Conservation (phyloP, 2,797 vertebrate genomes). For the Dendrocincla fuliginosa region DNA sequence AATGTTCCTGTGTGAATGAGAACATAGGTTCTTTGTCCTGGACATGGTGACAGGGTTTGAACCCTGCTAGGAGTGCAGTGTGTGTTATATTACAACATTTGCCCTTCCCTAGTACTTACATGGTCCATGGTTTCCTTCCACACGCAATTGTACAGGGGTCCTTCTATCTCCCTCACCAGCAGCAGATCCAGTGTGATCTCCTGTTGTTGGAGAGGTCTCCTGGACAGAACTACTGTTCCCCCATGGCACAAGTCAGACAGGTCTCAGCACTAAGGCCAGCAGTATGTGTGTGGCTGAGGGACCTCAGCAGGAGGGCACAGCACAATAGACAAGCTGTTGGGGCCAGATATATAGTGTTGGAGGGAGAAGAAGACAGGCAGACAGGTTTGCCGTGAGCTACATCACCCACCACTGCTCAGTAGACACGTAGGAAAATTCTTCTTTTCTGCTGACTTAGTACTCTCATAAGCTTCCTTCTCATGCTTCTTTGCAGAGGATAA, state of each 20-base stretch:
- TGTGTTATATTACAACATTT: neutral
- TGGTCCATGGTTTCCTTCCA: neutral
- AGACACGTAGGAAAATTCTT: neutral
- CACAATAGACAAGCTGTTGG: accelerated
- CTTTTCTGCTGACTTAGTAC: neutral
- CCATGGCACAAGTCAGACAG: neutral
- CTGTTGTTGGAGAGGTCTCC: neutral
- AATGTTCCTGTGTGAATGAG: neutral
- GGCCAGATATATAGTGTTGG: accelerated
- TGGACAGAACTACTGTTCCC: neutral
- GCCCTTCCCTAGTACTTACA: neutral
- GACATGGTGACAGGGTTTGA: neutral
- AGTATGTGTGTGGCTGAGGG: accelerated
- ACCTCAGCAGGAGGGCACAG: neutral
- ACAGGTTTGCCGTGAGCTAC: neutral
- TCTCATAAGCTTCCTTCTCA: neutral
- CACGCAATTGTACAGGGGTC: accelerated
- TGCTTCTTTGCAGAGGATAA: neutral
- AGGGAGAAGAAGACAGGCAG: neutral
- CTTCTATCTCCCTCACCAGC: neutral
- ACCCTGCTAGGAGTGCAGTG: neutral
- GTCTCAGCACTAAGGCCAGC: neutral
- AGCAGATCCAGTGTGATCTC: neutral
- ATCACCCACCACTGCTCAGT: neutral
- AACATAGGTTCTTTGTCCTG: neutral